Evolutionary conservation across 1,140 invertebrate genomes (phyloP).

Genomic region (Eumaeus atala): DNA sequence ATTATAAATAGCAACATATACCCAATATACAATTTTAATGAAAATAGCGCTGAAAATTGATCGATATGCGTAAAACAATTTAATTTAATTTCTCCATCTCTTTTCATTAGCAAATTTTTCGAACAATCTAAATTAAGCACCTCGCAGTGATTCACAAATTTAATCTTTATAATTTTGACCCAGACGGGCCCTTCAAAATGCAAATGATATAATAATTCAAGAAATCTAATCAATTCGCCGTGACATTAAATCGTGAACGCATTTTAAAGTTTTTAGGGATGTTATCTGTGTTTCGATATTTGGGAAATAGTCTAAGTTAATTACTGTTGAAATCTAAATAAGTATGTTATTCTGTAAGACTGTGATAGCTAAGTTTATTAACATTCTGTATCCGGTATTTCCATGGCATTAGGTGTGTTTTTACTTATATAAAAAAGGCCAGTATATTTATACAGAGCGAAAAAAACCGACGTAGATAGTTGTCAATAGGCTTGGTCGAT

Average conservation of each 20-base stretch:
- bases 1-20: too few relatives aligned
- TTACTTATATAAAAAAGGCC: too few relatives aligned
- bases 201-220: too few relatives aligned
- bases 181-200: slow-evolving; percentile 1
- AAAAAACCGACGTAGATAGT: neutral
- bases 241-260: slow-evolving; percentile 10
- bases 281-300: neutral
- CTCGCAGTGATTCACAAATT: slow-evolving; percentile 31
- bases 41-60: neutral
- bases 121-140: slow-evolving; percentile 24
- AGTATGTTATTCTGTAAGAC: too few relatives aligned
- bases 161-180: slow-evolving; percentile 19
- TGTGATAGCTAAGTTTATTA: too few relatives aligned
- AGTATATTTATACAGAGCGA: neutral
- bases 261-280: neutral
- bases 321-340: too few relatives aligned
- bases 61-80: slow-evolving; percentile 2
- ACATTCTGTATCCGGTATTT: too few relatives aligned
- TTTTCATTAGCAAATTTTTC: slow-evolving; percentile 17
- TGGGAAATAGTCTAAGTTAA: too few relatives aligned
- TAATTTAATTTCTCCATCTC: slow-evolving; percentile 3
- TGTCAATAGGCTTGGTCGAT: too few relatives aligned
- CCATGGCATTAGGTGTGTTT: too few relatives aligned
- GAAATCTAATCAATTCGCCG: slow-evolving; percentile 4
- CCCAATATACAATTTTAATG: too few relatives aligned